Base-by-base conservation (phyloP, 2,888 invertebrate species). In the Syritta pipiens region DNA sequence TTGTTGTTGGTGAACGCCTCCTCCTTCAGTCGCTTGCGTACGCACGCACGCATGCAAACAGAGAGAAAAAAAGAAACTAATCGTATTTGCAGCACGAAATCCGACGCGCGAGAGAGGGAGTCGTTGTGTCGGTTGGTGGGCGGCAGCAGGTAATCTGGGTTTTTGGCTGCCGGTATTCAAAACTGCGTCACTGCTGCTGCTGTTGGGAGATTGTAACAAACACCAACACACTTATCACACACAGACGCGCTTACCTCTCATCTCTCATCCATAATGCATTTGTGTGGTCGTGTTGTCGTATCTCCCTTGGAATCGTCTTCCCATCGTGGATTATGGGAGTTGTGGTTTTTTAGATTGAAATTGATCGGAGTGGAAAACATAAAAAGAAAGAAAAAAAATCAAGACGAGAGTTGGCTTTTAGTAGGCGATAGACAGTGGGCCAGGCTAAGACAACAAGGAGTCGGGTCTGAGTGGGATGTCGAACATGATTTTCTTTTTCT, bases 251-350 rank as follows among this genome's bases (percentile, higher is more conserved):
- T 30, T 17, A 20, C 44, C 46, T 32, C 46, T 30, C 32, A 9
- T 42, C 35, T 20, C 67, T 74, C 74, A 79, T 79, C 62, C 67
- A 79, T 79, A 79, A 74, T 79, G 79, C 79, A 79, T 79, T 68
- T 77, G 53, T 72, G 59, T 71, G 53, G 72, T 57, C 7, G 28
- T 24, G 24, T 20, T 40, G 5, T 37, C 60, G 42, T 30, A 28
- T 57, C 35, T 24, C 49, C 40, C 10, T 10, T 30, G 19, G 35
- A 76, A 57, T 57, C 71, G 46, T 71, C 69, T 71, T 40, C 71
- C 71, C 44, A 46, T 30, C 20, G 69, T 69, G 76, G 76, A 76
- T 76, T 69, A 69, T 75, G 75, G 67, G 55, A 55, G n/a, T n/a
- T n/a, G n/a, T n/a, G n/a, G n/a, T n/a, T n/a, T 55, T 67, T 46